Percentiles rank a stretch among this genome's conserved stretches.
Evolutionary conservation across 1,140 invertebrate species (phyloP).

Genomic region (Drosophila sproati): DNA sequence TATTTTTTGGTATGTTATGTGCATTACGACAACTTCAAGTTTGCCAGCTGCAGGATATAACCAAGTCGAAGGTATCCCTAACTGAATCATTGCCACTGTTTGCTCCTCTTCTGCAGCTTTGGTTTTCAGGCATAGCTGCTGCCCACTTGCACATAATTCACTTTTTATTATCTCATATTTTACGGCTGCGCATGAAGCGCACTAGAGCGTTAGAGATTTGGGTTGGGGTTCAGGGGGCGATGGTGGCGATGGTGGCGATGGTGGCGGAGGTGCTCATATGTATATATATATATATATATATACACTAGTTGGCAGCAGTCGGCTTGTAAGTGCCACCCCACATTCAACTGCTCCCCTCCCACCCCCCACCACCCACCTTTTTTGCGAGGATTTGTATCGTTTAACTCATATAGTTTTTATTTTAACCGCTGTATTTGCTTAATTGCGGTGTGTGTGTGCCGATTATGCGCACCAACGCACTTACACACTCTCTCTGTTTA

Average conservation of each 20-base stretch:
- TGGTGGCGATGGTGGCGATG: neutral
- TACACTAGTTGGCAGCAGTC: slow-evolving; percentile 10
- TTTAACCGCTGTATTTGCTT: slow-evolving; percentile 72
- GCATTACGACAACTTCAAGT: neutral
- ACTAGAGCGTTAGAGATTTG: neutral
- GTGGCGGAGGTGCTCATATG: neutral
- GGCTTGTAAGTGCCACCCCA: slow-evolving; percentile 17
- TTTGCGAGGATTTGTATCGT: slow-evolving; percentile 38
- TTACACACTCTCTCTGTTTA: slow-evolving; percentile 9
- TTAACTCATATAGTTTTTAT: slow-evolving; percentile 75
- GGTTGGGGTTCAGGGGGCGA: neutral
- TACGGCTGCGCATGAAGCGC: slow-evolving; percentile 46
- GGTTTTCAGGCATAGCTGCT: slow-evolving; percentile 26
- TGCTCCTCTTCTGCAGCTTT: slow-evolving; percentile 2
- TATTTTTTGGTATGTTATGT: too few relatives aligned
- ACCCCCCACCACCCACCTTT: too few relatives aligned
- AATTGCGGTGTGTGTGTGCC: slow-evolving; percentile 50
- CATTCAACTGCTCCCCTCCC: neutral
- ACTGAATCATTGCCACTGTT: neutral
- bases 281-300: neutral
- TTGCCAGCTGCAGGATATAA: neutral
- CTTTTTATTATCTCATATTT: slow-evolving; percentile 81
- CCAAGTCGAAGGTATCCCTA: neutral
- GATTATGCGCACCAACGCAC: slow-evolving; percentile 23
- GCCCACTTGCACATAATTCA: slow-evolving; percentile 68